Conservation (phyloP, 2,113 vertebrate genomes). For the Conger conger region DNA sequence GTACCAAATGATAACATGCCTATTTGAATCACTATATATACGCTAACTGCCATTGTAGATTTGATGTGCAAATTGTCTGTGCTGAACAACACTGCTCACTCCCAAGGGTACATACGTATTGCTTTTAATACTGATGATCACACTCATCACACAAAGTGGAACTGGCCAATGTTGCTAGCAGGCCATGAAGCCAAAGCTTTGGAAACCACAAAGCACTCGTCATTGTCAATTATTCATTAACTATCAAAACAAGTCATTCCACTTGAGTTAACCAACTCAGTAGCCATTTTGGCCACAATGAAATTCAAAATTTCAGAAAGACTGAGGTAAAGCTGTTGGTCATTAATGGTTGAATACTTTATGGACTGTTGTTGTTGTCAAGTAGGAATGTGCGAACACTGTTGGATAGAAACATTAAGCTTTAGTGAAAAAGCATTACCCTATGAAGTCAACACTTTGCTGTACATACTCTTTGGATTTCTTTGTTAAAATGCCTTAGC, state of each 20-base stretch:
- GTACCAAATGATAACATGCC: not conserved
- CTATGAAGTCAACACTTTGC: not conserved
- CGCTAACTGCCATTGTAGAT: not conserved
- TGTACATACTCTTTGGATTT: not conserved
- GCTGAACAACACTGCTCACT: not conserved
- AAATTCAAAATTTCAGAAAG: not conserved
- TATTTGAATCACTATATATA: too few species aligned
- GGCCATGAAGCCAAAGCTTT: not conserved
- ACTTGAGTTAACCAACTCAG: not conserved
- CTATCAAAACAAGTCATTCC: not conserved
- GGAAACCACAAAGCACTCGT: not conserved
- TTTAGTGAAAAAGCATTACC: not conserved
- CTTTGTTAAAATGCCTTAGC: constrained; percentile 9
- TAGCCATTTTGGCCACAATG: not conserved
- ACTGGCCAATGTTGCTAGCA: not conserved
- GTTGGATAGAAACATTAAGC: not conserved
- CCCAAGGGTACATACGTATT: not conserved
- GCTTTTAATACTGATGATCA: not conserved
- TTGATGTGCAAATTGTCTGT: not conserved
- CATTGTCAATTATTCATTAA: not conserved
- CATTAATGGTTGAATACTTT: not conserved
- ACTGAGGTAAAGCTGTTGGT: not conserved
- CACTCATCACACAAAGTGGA: not conserved
- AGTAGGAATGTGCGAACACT: not conserved
- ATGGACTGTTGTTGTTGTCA: not conserved